Evolutionary conservation across 35 echinoderm and acorn worm species (phyloP), one percentile per base, ranked within the genome.

Genomic region (Acanthaster planci): DNA sequence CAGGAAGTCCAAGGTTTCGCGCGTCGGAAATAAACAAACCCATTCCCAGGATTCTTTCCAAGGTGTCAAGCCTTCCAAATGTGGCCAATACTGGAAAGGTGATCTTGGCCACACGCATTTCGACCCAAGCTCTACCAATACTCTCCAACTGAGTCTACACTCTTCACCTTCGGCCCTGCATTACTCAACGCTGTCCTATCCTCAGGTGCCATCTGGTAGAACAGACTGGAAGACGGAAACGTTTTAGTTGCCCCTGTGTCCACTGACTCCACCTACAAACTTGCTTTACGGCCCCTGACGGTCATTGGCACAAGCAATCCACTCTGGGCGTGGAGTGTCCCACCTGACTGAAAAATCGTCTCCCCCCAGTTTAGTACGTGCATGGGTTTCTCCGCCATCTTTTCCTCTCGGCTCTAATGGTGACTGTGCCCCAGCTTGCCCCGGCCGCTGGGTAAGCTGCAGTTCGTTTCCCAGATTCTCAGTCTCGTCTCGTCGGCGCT

Each of bases 181-280:
- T 18, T 59, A n/a, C 1, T 59, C 55, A 59, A 26, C 18, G 2
- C 18, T 26, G 5, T 18, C 55, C 55, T 59, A n/a, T 21, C 18
- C 55, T 19, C 55, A 10, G 55, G 15, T 59, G 55, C 19, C 19
- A 59, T 59, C 55, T 59, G 19, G 55, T 59, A 59, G 27, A n/a
- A 59, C 8, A 59, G 27, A n/a, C 18, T 21, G 7, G 55, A 59
- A n/a, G 55, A n/a, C 16, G 78, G 54, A 40, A 86, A 38, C 3
- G 84, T 86, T 37, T 86, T 12, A 8, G 84, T 78, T 38, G 84
- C 54, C 31, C 84, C 84, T 14, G 84, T 78, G 39, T 86, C 84
- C 6, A 86, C 37, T 0, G 78, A 31, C 8, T 77, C 22, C 29
- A 40, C 31, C 2, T n/a, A n/a, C n/a, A n/a, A n/a, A n/a, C n/a